Percentiles rank a stretch among this genome's conserved stretches.
Conservation (phyloP, 2,113 vertebrate genomes). For the Pipra filicauda region DNA sequence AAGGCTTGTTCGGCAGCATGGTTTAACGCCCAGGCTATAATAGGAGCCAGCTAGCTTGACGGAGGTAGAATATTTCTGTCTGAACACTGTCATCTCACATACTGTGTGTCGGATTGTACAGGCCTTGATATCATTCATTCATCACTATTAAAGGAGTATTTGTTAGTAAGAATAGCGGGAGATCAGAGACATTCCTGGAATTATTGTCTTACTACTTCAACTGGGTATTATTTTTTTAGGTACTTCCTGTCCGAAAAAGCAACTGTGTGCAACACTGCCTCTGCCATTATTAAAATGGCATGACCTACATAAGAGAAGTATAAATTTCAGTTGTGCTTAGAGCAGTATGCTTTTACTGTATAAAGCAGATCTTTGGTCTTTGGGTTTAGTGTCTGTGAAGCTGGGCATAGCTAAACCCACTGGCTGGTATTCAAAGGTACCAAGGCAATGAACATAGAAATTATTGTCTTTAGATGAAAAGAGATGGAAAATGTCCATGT, state of each 20-base stretch:
- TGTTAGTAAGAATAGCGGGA: neutral
- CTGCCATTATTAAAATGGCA: neutral
- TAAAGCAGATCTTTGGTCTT: neutral
- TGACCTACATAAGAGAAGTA: neutral
- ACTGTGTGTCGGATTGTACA: neutral
- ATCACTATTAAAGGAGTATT: conserved; percentile 27
- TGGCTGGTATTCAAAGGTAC: neutral
- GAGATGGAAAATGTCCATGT: neutral
- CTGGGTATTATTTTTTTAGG: neutral
- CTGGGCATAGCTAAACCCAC: neutral
- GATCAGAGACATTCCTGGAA: conserved; percentile 27
- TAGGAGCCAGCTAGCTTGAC: neutral
- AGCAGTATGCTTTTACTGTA: neutral
- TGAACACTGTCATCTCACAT: conserved; percentile 4
- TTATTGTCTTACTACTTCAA: neutral
- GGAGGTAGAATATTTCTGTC: conserved; percentile 16
- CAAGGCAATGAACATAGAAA: neutral
- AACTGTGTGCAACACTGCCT: neutral
- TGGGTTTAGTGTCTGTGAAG: neutral
- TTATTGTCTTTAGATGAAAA: neutral
- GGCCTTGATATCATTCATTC: conserved; percentile 22
- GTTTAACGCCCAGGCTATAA: neutral
- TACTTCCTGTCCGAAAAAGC: conserved; percentile 34
- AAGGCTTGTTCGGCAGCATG: neutral
- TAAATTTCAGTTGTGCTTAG: neutral